Base-by-base conservation (phyloP, 2,888 invertebrate species). In the Toxonevra muliebris region DNA sequence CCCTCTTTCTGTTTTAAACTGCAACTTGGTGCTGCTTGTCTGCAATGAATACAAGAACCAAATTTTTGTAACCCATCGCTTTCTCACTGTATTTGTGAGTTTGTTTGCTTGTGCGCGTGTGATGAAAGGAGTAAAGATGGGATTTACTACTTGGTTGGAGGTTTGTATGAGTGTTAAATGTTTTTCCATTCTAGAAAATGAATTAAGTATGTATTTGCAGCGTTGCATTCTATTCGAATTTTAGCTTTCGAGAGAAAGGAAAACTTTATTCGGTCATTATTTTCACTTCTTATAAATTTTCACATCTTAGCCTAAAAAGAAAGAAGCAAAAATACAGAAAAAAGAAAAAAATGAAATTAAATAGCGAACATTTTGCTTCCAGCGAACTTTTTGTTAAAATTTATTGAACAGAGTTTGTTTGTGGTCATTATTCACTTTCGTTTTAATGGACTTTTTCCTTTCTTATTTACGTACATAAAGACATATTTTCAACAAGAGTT, bases 241-340 rank as follows among this genome's bases (percentile, higher is more conserved):
- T 30, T 7, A 30, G 30, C 30, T 30, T 2, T 7, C 7, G 30
- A 30, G 50, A 2, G 15, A 48, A 13, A 2, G 50, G 15, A 48
- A 48, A 48, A 48, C 50, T 48, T 48, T 48, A 13, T 15, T 48
- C 15, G 13, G 50, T 48, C 50, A 48, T 48, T n/a, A 48, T 48
- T 48, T 48, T 48, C 50, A 48, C 8, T 48, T 48, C 15, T 48
- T 48, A 48, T 48, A 48, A n/a, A 48, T 48, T 48, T 48, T 48
- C 50, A 8, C 15, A 48, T 48, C 8, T 48, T 48, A 2, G 50
- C 50, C 15, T 48, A 2, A 48, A 15, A 48, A 48, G 8, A 7
- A 48, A 4, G 15, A 48, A 15, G 15, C 13, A 48, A 7, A 48
- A n/a, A 15, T 7, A 48, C 2, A 48, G 4, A 48, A 4, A 48